A percentile compares a stretch with the other conserved stretches of the same genome.
Conservation (phyloP, 2,797 vertebrate genomes). For the Pterois miles region DNA sequence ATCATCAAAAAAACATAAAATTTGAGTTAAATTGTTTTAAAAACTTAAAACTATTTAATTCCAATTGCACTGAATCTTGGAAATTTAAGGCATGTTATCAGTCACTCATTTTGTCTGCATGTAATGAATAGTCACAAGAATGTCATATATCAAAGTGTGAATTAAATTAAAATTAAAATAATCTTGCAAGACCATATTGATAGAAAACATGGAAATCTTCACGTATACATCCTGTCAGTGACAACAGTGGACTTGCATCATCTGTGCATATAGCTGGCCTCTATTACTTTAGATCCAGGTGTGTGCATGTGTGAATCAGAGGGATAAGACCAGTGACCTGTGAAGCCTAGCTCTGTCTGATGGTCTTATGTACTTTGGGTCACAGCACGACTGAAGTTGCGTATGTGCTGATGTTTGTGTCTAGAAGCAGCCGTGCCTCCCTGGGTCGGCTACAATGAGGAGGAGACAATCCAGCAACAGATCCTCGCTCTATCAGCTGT, state of each 20-base stretch:
- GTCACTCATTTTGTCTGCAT: background rate
- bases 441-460: slow-evolving; percentile 96
- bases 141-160: background rate
- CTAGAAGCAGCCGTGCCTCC: slow-evolving; percentile 92
- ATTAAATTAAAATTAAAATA: background rate
- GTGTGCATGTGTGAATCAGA: background rate
- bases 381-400: background rate
- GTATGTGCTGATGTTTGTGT: slow-evolving; percentile 4
- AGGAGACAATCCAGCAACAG: slow-evolving; percentile 97
- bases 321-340: background rate
- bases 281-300: background rate
- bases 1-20: too few species aligned
- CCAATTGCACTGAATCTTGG: background rate
- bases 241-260: background rate
- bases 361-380: background rate
- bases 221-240: background rate
- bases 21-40: background rate
- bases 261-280: background rate
- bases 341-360: background rate
- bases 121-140: too few species aligned
- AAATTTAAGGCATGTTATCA: background rate
- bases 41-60: too few species aligned
- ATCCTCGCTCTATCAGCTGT: slow-evolving; percentile 96
- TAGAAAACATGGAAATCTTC: background rate
- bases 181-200: background rate